A percentile compares a stretch with the other conserved stretches of the same genome.
Conservation (phyloP, 2,797 vertebrate genomes). For the Tauraco hartlaubi region DNA sequence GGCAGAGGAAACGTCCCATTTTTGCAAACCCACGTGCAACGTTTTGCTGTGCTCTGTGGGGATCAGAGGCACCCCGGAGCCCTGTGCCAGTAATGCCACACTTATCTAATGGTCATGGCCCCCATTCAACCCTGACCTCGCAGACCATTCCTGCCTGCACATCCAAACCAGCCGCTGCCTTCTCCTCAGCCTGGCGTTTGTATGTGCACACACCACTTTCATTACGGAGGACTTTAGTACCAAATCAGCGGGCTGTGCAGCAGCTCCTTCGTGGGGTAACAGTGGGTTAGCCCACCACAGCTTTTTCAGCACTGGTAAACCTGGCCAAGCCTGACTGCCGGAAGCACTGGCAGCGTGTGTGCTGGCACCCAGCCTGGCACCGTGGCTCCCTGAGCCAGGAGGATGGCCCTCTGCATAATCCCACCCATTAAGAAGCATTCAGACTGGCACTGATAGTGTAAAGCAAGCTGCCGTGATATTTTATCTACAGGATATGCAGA, state of each 20-base stretch:
- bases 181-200: not conserved
- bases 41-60: accelerated
- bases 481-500: not conserved
- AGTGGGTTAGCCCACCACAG: not conserved
- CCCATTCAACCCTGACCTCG: not conserved
- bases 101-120: not conserved
- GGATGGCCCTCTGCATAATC: not conserved
- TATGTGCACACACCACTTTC: accelerated
- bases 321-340: not conserved
- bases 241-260: not conserved
- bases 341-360: not conserved
- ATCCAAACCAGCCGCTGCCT: not conserved
- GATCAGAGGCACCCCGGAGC: not conserved
- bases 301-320: not conserved
- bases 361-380: not conserved
- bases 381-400: not conserved
- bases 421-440: not conserved
- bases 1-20: accelerated
- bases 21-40: accelerated
- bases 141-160: not conserved
- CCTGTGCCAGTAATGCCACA: accelerated
- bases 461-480: not conserved
- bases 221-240: not conserved
- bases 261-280: not conserved
- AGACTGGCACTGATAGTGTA: not conserved